phyloP scores from a whole-genome alignment of 1,140 invertebrate genomes.

The Scylla paramamosain region DNA sequence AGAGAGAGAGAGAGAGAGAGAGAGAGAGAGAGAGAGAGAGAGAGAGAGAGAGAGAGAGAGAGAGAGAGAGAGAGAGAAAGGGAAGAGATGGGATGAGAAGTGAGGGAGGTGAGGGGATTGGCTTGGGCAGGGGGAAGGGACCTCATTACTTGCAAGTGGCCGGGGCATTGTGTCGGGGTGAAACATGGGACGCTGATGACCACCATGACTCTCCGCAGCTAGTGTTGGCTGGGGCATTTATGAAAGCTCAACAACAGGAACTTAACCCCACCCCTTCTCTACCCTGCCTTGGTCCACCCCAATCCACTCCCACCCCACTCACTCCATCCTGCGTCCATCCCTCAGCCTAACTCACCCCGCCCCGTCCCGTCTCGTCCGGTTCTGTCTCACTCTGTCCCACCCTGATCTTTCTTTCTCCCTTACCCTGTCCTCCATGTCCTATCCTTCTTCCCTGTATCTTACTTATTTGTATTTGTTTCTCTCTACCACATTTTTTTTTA shows the following conservation, averaged over 20 bases:
- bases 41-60: not conserved
- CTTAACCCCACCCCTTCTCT: too few species aligned
- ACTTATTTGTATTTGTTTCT: not conserved
- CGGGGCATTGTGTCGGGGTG: not conserved
- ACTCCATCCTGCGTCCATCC: not conserved
- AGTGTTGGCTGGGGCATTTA: not conserved
- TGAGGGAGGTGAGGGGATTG: not conserved
- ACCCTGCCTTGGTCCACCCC: not conserved
- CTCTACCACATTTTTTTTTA: not conserved
- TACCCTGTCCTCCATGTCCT: not conserved
- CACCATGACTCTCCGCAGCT: not conserved
- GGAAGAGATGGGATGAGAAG: not conserved
- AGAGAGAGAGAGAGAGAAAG: not conserved
- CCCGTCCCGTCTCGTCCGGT: not conserved
- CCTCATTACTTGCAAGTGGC: slow-evolving; percentile 8
- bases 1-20: not conserved
- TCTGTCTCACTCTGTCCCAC: not conserved
- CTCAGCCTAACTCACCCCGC: not conserved
- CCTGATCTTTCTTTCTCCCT: not conserved
- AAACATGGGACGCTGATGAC: not conserved
- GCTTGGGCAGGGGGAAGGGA: not conserved
- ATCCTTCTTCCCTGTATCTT: not conserved
- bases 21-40: not conserved
- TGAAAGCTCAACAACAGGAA: not conserved
- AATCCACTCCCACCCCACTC: too few species aligned